These are phyloP conservation scores for Abramis brama DNA, from an alignment of 2,113 vertebrate genomes.

Conservation along the genomic window DNA sequence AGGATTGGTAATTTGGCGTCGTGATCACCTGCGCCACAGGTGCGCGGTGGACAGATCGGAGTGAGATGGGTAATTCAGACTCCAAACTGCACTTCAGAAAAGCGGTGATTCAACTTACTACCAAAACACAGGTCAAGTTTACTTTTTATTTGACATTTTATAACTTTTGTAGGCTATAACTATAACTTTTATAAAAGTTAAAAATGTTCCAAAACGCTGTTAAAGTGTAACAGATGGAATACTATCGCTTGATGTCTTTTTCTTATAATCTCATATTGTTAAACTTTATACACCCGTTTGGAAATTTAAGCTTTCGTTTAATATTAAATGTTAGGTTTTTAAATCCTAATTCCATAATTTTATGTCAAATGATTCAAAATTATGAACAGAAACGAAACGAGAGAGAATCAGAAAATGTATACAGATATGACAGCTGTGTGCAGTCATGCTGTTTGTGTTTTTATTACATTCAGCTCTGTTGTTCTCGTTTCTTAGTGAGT, in stretches of 20 bases:
- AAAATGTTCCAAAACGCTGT: conserved; percentile 35
- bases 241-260: not conserved
- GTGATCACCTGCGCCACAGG: conserved; percentile 70
- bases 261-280: not conserved
- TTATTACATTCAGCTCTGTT: not conserved
- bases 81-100: conserved; percentile 98
- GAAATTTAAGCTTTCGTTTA: not conserved
- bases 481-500: not conserved
- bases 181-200: not conserved
- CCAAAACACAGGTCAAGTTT: conserved; percentile 90
- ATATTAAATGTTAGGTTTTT: not conserved
- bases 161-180: no score
- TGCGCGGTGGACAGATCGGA: conserved; percentile 62
- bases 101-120: conserved; percentile 97
- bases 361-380: not conserved
- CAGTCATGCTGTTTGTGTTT: not conserved
- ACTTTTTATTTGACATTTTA: not conserved
- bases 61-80: conserved; percentile 90
- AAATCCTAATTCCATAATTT: not conserved
- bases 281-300: not conserved
- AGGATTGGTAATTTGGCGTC: conserved; percentile 23
- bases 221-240: conserved; percentile 15
- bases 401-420: not conserved
- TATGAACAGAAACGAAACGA: not conserved
- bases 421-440: not conserved